Evolutionary conservation across 1,140 invertebrate genomes (phyloP), one percentile per base, ranked within the genome.

Genomic region (Camponotus pennsylvanicus): DNA sequence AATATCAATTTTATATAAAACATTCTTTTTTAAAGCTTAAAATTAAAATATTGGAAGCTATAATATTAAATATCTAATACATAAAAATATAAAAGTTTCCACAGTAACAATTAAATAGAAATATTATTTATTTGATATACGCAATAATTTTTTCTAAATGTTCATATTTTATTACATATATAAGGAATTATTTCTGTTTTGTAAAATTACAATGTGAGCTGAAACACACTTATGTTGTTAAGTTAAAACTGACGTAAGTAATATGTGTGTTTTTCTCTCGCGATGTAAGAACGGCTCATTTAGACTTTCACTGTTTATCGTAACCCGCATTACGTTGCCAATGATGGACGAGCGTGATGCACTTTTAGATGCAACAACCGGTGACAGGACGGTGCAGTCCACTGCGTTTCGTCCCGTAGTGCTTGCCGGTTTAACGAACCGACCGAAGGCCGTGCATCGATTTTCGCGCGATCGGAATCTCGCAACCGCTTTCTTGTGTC

Each of bases 381-480:
- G 40, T 52, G 52, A 84, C 86, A 64, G 15, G 45, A 9, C 57
- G 75, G 55, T 61, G 75, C 82, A 18, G 89, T 87, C 79, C 59
- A 69, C 75, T 73, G 86, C 86, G 67, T 90, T 89, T 90, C 63
- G 85, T 85, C 63, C 45, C 59, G 61, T 75, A 85, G 61, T 37
- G 37, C 40, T 27, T 61, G 63, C n/a, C 70, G 87, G 84, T 90
- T 87, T 90, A 91, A 91, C 79, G 87, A 91, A 91, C 87, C 85
- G 89, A 83, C 66, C 75, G 84, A 90, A 90, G 83, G 86, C 49
- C 76, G 77, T 34, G 27, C 88, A 82, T 90, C 66, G 86, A 88
- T 90, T 91, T 90, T 91, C 86, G 42, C 86, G 85, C 80, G 87
- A 86, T 88, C 84, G 83, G 40, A 79, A 76, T 55, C 59, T 45